A percentile compares a stretch with the other conserved stretches of the same genome.
These are phyloP conservation scores for Polyommatus iphigenia DNA, from an alignment of 2,888 invertebrate species.

Conservation along the genomic window DNA sequence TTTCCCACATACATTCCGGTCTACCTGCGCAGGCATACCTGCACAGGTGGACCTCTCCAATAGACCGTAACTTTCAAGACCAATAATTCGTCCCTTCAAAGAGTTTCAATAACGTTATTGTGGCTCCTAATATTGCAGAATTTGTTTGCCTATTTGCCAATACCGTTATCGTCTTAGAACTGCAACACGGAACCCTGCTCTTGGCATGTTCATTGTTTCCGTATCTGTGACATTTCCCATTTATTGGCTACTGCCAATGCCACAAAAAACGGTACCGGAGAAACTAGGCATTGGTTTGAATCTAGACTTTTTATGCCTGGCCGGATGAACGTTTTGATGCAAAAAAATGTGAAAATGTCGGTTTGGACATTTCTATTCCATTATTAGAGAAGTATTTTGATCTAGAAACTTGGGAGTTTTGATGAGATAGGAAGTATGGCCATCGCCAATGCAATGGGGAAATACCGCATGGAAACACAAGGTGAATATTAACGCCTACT, in stretches of 20 bases:
- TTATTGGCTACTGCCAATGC: not conserved
- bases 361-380: not conserved
- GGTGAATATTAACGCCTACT: not conserved
- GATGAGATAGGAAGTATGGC: too few species aligned
- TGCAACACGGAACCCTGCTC: not conserved
- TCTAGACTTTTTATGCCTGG: slow-evolving; percentile 1
- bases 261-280: slow-evolving; percentile 8
- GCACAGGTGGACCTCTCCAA: too few species aligned
- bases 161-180: not conserved
- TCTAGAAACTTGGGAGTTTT: not conserved
- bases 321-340: not conserved
- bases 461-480: not conserved
- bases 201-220: slow-evolving; percentile 4
- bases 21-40: too few species aligned
- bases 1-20: too few species aligned
- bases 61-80: too few species aligned
- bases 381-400: not conserved
- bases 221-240: slow-evolving; percentile 14
- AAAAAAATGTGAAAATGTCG: not conserved
- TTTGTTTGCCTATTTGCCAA: not conserved
- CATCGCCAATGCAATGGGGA: not conserved
- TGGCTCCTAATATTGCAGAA: too few species aligned
- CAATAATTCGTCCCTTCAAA: too few species aligned
- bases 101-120: too few species aligned
- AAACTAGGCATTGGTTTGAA: slow-evolving; percentile 4